A percentile compares a stretch with the other conserved stretches of the same genome.
Conservation (phyloP, 2,888 invertebrate genomes). For the Synanthedon vespiformis region DNA sequence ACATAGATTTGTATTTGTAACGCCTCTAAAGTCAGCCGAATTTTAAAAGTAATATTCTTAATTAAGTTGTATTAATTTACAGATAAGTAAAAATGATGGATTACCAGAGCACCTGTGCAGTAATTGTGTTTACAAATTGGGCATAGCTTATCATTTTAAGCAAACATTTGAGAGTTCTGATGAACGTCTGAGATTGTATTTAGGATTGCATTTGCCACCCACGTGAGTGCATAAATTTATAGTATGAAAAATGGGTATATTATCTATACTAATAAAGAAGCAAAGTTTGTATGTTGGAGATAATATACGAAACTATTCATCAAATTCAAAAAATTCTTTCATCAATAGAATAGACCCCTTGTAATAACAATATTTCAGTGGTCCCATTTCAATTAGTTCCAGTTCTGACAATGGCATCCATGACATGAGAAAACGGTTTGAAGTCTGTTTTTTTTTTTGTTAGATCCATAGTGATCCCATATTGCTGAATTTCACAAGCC, state of each 20-base stretch:
- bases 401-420: no score
- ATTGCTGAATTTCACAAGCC: no score
- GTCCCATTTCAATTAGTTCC: no score
- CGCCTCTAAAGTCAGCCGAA: not conserved
- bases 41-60: not conserved
- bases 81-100: conserved; percentile 68
- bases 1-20: not conserved
- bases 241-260: not conserved
- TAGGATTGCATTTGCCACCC: conserved; percentile 50
- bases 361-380: no score
- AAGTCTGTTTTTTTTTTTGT: no score
- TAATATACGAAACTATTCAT: no score
- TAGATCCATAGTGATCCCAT: no score
- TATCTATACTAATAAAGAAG: no score
- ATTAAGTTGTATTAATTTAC: conserved; percentile 3
- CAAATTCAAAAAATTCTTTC: no score
- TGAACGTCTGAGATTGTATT: conserved; percentile 66
- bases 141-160: conserved; percentile 74
- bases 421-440: no score
- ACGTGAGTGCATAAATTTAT: conserved; percentile 26
- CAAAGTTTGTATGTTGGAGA: no score
- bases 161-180: conserved; percentile 74
- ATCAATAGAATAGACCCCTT: no score
- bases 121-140: conserved; percentile 72
- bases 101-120: conserved; percentile 73